Base-by-base conservation (phyloP, 2,113 vertebrate genomes). In the Camelus dromedarius region DNA sequence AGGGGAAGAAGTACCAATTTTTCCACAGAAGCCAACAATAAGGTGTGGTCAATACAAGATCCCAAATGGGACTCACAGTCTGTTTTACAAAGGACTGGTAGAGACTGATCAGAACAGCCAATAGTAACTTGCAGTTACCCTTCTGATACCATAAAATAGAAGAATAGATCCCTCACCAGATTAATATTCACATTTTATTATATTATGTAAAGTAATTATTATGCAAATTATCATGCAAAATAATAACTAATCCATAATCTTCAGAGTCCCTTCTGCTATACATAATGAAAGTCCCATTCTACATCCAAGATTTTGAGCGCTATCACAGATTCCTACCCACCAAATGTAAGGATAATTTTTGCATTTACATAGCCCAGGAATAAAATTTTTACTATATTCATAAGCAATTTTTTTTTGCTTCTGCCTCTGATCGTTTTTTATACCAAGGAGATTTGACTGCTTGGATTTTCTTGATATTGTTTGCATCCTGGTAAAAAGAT, bases 391-490 rank as follows among this genome's bases (percentile, higher is more conserved):
- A 75, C 85, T 88, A 32, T n/a, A 15, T 79, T 32, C 50, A 70
- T 54, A 95, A 94, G 22, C 50, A 91, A 72, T 42, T 42, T 42
- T 42, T 38, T 42, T 42, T 42, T 42, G 38, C 38, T 42, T 42
- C 38, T 54, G 96, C 54, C 16, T 89, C 86, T 86, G 72, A 85
- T 58, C 38, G 5, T 42, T 94, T 64, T 28, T 69, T 24, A 46
- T 95, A 73, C 73, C 81, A 84, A 96, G 48, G 66, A 3, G 24
- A 70, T 30, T 13, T 60, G 35, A 77, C 94, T 96, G n/a, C 58
- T 97, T 92, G 87, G 30, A 52, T 93, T 97, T 96, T 77, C 62
- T 60, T 93, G 67, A 69, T 67, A n/a, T 26, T 73, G 6, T 92
- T 77, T 93, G 79, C 26, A 38, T 30, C 28, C 19, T n/a, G 16